Percentiles rank a stretch among this genome's conserved stretches.
These are phyloP conservation scores for Aphrophora alni DNA, from an alignment of 2,888 invertebrate species.

Conservation along the genomic window DNA sequence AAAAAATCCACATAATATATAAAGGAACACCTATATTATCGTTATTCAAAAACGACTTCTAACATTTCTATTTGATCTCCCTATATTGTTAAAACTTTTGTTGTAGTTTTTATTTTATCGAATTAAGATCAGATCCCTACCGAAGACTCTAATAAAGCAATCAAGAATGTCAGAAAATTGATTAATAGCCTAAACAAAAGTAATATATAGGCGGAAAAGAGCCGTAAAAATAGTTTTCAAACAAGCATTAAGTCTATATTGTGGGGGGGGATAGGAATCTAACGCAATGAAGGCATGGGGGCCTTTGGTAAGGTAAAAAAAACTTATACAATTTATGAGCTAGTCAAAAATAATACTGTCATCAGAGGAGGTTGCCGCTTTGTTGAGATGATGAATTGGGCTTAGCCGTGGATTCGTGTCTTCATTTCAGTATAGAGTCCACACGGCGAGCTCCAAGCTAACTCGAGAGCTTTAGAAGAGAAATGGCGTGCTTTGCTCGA, in stretches of 20 bases:
- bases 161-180: neutral
- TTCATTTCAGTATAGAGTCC: neutral
- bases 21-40: too few species aligned
- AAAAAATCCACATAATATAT: too few species aligned
- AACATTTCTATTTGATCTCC: too few species aligned
- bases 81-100: too few species aligned
- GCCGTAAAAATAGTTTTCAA: constrained; percentile 26
- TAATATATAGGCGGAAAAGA: neutral
- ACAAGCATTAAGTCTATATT: constrained; percentile 18
- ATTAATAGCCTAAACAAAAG: neutral
- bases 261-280: neutral
- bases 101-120: too few species aligned
- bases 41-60: too few species aligned
- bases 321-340: neutral
- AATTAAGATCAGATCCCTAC: neutral
- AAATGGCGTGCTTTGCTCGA: neutral
- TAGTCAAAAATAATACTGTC: constrained; percentile 9
- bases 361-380: neutral
- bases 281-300: neutral
- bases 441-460: neutral
- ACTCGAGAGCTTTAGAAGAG: too few species aligned
- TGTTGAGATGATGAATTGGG: constrained; percentile 1
- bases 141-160: neutral
- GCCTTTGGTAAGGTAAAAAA: neutral
- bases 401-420: constrained; percentile 1